Percentiles rank a stretch among this genome's conserved stretches.
Conservation (phyloP, 2,113 vertebrate species). For the Taxidea taxus region DNA sequence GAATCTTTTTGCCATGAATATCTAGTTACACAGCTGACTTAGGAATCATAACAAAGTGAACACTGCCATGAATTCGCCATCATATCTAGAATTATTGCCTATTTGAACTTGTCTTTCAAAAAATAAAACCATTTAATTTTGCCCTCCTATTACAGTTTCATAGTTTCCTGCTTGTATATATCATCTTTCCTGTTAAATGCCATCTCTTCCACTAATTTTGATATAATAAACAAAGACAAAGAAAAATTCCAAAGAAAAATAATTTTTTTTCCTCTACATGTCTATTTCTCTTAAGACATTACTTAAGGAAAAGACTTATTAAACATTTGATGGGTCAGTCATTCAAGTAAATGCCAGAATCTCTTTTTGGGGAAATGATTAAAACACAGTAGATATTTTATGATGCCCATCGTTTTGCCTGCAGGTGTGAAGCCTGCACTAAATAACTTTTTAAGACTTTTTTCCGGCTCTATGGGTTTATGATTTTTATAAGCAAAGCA, state of each 20-base stretch:
- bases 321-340: neutral
- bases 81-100: neutral
- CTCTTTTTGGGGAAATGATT: neutral
- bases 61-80: neutral
- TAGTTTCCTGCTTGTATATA: conserved; percentile 21
- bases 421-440: neutral
- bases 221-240: neutral
- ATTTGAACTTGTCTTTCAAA: conserved; percentile 28
- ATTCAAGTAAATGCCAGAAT: neutral
- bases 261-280: neutral
- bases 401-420: neutral
- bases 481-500: conserved; percentile 40
- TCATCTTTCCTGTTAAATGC: conserved; percentile 43
- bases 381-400: conserved; percentile 13
- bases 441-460: conserved; percentile 41
- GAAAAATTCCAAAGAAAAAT: neutral
- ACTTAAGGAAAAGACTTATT: neutral
- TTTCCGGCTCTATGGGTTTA: neutral
- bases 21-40: neutral
- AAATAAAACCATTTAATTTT: conserved; percentile 30
- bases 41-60: neutral
- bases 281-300: neutral
- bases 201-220: neutral
- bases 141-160: neutral
- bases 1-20: neutral